Evolutionary conservation across 2,888 invertebrate species (phyloP), one percentile per base, ranked within the genome.

Genomic region (Nudaria mundana): DNA sequence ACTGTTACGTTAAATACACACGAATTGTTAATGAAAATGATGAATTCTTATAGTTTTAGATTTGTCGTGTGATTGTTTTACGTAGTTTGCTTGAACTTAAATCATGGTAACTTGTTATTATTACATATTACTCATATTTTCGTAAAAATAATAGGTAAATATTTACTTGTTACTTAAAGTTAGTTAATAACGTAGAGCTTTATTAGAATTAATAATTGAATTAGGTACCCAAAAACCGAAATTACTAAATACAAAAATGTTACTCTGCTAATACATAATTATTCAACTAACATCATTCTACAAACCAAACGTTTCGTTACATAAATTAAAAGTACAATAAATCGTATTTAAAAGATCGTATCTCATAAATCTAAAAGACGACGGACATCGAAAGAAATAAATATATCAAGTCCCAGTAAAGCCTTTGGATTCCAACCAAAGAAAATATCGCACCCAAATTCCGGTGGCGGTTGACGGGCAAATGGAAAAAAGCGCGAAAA

Each of bases 391-490:
- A 56, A 59, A 66, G 55, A 59, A 69, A 84, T 81, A 83, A 84
- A 84, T 81, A 80, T 78, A 71, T 80, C 81, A 78, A 76, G 71
- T 75, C 79, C 65, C 69, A 67, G 64, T 75, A 78, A 76, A 81
- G 76, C 79, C 82, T 80, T 81, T 77, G 80, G 77, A 87, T 87
- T 86, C 87, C 85, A 72, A 61, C 65, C 68, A 56, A 67, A 77
- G 83, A 73, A 88, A 86, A 88, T 88, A 88, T 87, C 84, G 87
- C 88, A 88, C 88, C 86, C 83, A 78, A 86, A 86, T 88, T 86
- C 86, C 84, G 74, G 47, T 63, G 62, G 61, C 59, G 66, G 52
- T 75, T 81, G 84, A 82, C 78, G 76, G 69, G 59, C 69, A 75
- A 78, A 75, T 72, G 74, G 75, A 80, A 83, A 83, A 79, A 78